phyloP scores from a whole-genome alignment of 1,140 invertebrate species.

The Gryllus bimaculatus region DNA sequence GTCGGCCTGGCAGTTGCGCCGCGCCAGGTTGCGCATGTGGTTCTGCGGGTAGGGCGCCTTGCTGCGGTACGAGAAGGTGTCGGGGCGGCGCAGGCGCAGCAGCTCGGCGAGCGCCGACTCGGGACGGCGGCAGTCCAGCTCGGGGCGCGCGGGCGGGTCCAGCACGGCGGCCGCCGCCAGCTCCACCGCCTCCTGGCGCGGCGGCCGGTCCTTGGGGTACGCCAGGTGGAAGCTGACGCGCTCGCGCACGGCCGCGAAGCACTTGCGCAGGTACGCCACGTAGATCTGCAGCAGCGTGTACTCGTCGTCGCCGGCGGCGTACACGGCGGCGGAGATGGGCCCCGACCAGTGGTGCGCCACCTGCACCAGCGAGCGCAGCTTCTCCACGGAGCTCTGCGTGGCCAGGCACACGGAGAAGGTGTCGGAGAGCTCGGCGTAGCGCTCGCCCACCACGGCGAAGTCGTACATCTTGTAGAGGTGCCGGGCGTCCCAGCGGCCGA shows the following conservation, averaged over 20 bases:
- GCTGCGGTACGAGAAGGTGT: slow-evolving; percentile 54
- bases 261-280: slow-evolving; percentile 62
- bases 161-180: not conserved
- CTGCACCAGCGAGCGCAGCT: slow-evolving; percentile 62
- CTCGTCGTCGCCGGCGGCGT: slow-evolving; percentile 55
- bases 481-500: slow-evolving; percentile 62
- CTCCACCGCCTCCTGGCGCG: slow-evolving; percentile 9
- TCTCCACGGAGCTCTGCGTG: slow-evolving; percentile 74
- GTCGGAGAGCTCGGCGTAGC: slow-evolving; percentile 44
- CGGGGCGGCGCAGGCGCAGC: slow-evolving; percentile 37
- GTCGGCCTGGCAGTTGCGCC: slow-evolving; percentile 62
- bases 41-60: slow-evolving; percentile 76
- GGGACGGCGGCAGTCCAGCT: slow-evolving; percentile 53
- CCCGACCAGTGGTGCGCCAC: slow-evolving; percentile 75
- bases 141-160: slow-evolving; percentile 21
- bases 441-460: slow-evolving; percentile 53
- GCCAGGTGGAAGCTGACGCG: slow-evolving; percentile 63
- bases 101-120: slow-evolving; percentile 47
- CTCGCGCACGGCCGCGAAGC: slow-evolving; percentile 57
- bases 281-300: slow-evolving; percentile 39
- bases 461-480: slow-evolving; percentile 62
- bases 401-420: slow-evolving; percentile 61
- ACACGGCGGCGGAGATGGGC: slow-evolving; percentile 76
- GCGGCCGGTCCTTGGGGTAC: slow-evolving; percentile 44
- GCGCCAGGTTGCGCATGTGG: slow-evolving; percentile 70